Evolutionary conservation across 2,888 invertebrate species (phyloP), one percentile per base, ranked within the genome.

Genomic region (Patella depressa): DNA sequence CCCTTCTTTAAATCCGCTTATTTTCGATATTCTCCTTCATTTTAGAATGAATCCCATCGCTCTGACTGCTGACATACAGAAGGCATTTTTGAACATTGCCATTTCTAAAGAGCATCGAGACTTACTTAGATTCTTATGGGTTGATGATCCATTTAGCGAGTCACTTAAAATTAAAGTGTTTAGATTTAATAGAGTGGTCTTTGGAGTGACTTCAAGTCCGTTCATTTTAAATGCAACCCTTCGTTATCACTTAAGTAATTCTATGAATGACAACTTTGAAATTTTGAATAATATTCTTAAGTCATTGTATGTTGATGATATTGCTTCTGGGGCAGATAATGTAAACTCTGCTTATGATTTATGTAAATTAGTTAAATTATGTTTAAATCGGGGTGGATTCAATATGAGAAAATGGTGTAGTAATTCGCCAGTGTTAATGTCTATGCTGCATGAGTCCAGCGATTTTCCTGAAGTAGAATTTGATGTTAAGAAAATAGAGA

Each of bases 381-480:
- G n/a, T n/a, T 59, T 59, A 19, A 17, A 59, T 59, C 2, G n/a
- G 7, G n/a, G 59, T 59, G 59, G 59, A 14, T 59, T 59, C 19
- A 59, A 59, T 59, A 59, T 59, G 59, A 17, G 59, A 59, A 59
- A 59, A 59, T 59, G 59, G 59, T 9, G 59, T 59, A 14, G n/a
- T 59, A 59, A 59, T 59, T 59, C 59, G 19, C n/a, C n/a, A 2
- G 59, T n/a, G 12, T 59, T 59, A 59, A 17, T 59, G 59, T n/a
- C 59, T 7, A 59, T 59, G 59, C 19, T 59, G 19, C 17, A 19
- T 2, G 59, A 59, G 7, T n/a, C n/a, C 59, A 59, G n/a, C 1
- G 59, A 59, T n/a, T 59, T 59, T n/a, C 59, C 59, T n/a, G 59
- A 59, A 59, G 59, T 59, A n/a, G 59, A 59, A 19, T 19, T n/a